Evolutionary conservation across 64 coral and sea anemone genomes (phyloP).

Genomic region (Montipora cactus): DNA sequence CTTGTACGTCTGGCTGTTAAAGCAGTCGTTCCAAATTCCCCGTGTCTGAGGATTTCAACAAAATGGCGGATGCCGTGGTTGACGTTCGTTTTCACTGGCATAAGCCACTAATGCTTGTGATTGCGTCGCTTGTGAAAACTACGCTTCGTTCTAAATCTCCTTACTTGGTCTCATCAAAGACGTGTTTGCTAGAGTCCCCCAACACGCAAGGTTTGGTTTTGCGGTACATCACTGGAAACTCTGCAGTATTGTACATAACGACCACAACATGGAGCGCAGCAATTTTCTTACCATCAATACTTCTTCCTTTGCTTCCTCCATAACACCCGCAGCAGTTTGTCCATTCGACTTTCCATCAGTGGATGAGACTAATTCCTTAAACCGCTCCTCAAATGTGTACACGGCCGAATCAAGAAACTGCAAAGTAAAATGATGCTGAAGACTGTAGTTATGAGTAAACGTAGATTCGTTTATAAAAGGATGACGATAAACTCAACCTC

Average conservation of each 20-base stretch:
- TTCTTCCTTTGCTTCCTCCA: slow-evolving; percentile 75
- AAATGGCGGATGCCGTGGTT: too few relatives aligned
- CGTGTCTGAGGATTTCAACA: too few relatives aligned
- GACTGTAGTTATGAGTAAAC: background rate
- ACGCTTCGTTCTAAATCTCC: too few relatives aligned
- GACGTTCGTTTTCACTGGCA: too few relatives aligned
- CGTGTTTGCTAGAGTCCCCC: too few relatives aligned
- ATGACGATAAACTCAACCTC: background rate
- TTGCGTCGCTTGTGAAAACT: too few relatives aligned
- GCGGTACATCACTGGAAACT: too few relatives aligned
- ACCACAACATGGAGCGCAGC: background rate
- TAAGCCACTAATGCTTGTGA: too few relatives aligned
- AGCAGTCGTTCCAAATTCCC: too few relatives aligned
- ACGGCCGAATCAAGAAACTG: slow-evolving; percentile 77
- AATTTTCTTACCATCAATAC: slow-evolving; percentile 65
- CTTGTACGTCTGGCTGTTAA: too few relatives aligned
- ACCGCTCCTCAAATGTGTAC: slow-evolving; percentile 87
- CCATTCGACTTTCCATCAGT: slow-evolving; percentile 69
- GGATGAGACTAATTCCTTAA: slow-evolving; percentile 66
- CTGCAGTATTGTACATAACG: background rate
- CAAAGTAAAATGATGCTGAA: background rate
- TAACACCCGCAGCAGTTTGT: slow-evolving; percentile 67
- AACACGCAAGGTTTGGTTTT: too few relatives aligned
- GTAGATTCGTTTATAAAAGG: background rate
- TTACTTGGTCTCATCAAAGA: too few relatives aligned